phyloP scores from a whole-genome alignment of 2,113 vertebrate genomes.

The Hylia prasina region DNA sequence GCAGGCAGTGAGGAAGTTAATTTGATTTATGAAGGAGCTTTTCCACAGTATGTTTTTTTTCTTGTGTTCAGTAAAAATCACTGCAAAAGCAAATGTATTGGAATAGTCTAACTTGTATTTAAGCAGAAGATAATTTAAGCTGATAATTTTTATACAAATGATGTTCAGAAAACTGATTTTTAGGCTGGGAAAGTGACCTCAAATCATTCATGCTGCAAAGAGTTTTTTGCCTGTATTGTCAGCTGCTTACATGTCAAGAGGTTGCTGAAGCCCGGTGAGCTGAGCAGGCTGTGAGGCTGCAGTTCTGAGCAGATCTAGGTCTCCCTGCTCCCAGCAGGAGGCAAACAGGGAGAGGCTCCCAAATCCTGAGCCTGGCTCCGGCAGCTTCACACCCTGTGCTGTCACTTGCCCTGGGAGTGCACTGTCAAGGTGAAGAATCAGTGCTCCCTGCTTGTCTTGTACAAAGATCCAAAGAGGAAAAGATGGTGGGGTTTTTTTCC shows the following conservation, averaged over 20 bases:
- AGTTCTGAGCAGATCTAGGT: not conserved
- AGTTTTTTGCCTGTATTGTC: not conserved
- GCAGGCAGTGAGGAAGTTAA: constrained; percentile 26
- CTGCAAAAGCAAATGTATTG: not conserved
- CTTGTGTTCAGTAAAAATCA: constrained; percentile 9
- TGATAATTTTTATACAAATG: not conserved
- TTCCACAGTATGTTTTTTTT: not conserved
- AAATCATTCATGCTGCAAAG: not conserved
- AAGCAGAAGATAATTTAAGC: constrained; percentile 1
- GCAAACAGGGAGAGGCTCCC: not conserved
- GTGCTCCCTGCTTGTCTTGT: not conserved
- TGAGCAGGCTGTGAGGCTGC: not conserved
- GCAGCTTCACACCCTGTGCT: not conserved
- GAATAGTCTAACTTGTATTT: not conserved
- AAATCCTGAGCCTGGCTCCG: not conserved
- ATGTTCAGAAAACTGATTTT: not conserved
- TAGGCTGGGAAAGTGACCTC: not conserved
- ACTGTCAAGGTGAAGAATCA: not conserved
- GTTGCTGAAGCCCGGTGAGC: not conserved
- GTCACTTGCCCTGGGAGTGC: accelerated
- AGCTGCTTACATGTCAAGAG: not conserved
- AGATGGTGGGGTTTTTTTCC: not conserved
- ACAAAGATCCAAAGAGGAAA: not conserved
- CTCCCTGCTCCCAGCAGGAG: not conserved
- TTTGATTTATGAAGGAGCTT: constrained; percentile 25